These are phyloP conservation scores for Trichonephila inaurata DNA, from an alignment of 1,140 invertebrate genomes.

Conservation along the genomic window DNA sequence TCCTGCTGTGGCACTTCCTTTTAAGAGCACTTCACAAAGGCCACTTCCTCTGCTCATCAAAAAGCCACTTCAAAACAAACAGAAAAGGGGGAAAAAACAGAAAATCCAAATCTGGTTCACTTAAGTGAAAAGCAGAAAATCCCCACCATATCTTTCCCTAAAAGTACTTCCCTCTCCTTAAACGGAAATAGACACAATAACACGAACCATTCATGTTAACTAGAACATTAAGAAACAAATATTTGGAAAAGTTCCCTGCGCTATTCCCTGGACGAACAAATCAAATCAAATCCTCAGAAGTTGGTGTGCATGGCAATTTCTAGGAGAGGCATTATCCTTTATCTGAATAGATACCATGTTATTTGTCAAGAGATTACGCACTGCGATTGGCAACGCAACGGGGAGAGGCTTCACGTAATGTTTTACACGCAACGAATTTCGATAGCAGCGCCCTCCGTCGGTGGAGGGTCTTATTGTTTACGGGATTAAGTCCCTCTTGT, in stretches of 20 bases:
- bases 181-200: constrained; percentile 17
- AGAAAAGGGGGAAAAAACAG: not conserved
- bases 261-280: not conserved
- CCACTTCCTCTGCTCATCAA: too few relatives aligned
- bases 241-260: not conserved
- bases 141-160: not conserved
- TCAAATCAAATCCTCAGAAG: constrained; percentile 2
- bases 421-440: constrained; percentile 2
- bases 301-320: not conserved
- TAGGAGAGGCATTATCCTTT: not conserved
- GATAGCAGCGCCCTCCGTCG: constrained; percentile 31
- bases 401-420: constrained; percentile 24
- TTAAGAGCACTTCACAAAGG: not conserved
- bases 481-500: constrained; percentile 17
- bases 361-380: constrained; percentile 53
- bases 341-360: constrained; percentile 34
- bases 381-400: not conserved
- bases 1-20: too few relatives aligned
- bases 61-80: not conserved
- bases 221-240: constrained; percentile 43
- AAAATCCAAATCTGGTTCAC: not conserved
- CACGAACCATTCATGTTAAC: constrained; percentile 31
- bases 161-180: not conserved
- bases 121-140: constrained; percentile 4
- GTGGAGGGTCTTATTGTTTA: constrained; percentile 2